These are phyloP conservation scores for Gymnoscelis rufifasciata DNA, from an alignment of 2,888 invertebrate species.

Conservation along the genomic window DNA sequence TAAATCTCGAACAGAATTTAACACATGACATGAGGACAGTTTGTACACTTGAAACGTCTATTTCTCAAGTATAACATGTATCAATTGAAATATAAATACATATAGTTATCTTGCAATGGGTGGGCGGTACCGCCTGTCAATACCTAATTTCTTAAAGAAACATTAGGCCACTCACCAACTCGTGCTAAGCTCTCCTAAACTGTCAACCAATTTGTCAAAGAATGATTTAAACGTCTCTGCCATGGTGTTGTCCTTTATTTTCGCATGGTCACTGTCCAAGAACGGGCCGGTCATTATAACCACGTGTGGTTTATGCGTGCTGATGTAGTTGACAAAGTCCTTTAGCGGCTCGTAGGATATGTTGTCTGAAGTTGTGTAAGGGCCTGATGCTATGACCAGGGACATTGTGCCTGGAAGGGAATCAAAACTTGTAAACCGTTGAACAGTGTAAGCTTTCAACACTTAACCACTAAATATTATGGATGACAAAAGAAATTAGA, in stretches of 20 bases:
- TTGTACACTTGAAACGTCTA: neutral
- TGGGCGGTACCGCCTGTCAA: no score
- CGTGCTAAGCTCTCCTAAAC: slow-evolving; percentile 79
- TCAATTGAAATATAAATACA: no score
- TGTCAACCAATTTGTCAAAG: slow-evolving; percentile 85
- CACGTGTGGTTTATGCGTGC: slow-evolving; percentile 85
- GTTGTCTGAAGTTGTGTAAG: slow-evolving; percentile 88
- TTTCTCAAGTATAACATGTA: neutral
- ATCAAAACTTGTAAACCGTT: slow-evolving; percentile 5
- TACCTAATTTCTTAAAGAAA: no score
- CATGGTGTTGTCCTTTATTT: slow-evolving; percentile 80
- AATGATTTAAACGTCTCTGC: slow-evolving; percentile 85
- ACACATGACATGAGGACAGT: neutral
- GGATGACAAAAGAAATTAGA: no score
- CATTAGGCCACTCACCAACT: slow-evolving; percentile 64
- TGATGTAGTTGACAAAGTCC: slow-evolving; percentile 85
- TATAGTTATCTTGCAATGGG: no score
- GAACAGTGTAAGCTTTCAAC: neutral
- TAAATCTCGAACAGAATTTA: no score
- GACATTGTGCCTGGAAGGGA: slow-evolving; percentile 73
- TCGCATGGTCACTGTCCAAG: slow-evolving; percentile 83
- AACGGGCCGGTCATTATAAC: slow-evolving; percentile 92
- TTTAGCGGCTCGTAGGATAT: slow-evolving; percentile 88
- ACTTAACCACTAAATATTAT: neutral
- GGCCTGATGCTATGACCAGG: slow-evolving; percentile 89